A percentile compares a stretch with the other conserved stretches of the same genome.
Evolutionary conservation across 1,140 invertebrate species (phyloP).

Genomic region (Epicauta chinensis): DNA sequence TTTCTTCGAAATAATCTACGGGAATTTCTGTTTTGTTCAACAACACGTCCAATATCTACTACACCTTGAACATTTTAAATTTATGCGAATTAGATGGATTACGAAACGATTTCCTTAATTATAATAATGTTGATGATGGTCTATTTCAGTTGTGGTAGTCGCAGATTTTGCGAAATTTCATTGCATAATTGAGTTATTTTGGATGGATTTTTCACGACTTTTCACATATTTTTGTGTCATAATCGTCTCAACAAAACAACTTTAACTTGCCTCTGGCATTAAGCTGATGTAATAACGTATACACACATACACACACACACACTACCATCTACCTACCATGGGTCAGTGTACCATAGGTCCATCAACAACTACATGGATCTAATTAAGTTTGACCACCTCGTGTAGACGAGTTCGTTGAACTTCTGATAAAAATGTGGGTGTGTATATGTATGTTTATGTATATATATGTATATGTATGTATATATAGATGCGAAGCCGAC

Average conservation of each 20-base stretch:
- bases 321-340: not conserved
- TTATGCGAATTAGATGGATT: not conserved
- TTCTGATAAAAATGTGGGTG: slow-evolving; percentile 4
- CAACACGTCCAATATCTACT: not conserved
- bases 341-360: slow-evolving; percentile 1
- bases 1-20: too few relatives aligned
- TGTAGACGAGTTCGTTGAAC: slow-evolving; percentile 2
- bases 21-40: not conserved
- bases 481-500: not conserved
- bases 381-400: slow-evolving; percentile 3
- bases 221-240: not conserved
- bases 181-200: not conserved
- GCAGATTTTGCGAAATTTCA: too few relatives aligned
- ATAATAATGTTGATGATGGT: not conserved
- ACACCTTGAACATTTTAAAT: not conserved
- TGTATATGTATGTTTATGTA: slow-evolving; percentile 10
- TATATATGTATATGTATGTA: slow-evolving; percentile 11
- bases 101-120: not conserved
- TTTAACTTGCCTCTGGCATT: slow-evolving; percentile 1
- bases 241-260: not conserved
- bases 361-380: not conserved
- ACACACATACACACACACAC: not conserved
- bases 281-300: too few relatives aligned
- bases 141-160: not conserved
- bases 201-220: not conserved